Conservation (phyloP, 2,113 vertebrate species). For the Lagopus leucura region DNA sequence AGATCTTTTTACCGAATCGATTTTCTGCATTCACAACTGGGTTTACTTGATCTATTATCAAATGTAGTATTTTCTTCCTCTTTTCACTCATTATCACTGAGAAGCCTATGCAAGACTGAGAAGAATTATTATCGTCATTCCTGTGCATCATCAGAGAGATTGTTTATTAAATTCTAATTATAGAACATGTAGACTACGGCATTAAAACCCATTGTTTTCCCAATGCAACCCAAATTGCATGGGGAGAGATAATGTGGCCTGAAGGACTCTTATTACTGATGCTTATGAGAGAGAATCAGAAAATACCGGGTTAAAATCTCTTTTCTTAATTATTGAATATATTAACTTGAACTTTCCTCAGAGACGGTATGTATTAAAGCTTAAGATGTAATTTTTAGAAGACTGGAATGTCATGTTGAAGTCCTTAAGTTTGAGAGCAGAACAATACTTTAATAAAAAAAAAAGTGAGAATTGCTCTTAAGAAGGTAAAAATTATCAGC, state of each 20-base stretch:
- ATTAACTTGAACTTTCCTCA: neutral
- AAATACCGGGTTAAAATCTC: conserved; percentile 35
- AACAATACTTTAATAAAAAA: neutral
- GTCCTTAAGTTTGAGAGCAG: neutral
- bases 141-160: conserved; percentile 32
- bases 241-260: conserved; percentile 34
- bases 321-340: neutral
- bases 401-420: neutral
- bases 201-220: neutral
- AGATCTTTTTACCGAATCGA: neutral
- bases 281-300: neutral
- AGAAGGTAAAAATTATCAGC: neutral
- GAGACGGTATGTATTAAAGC: neutral
- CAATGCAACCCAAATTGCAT: neutral
- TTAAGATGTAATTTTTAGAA: neutral
- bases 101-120: neutral
- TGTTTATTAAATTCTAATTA: conserved; percentile 68
- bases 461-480: neutral
- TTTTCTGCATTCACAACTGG: neutral
- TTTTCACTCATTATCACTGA: neutral
- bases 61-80: conserved; percentile 28
- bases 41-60: neutral
- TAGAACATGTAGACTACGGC: conserved; percentile 37
- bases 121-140: conserved; percentile 33
- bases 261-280: conserved; percentile 9